Base-by-base conservation (phyloP, 2,888 invertebrate species). In the Tenthredo notha region DNA sequence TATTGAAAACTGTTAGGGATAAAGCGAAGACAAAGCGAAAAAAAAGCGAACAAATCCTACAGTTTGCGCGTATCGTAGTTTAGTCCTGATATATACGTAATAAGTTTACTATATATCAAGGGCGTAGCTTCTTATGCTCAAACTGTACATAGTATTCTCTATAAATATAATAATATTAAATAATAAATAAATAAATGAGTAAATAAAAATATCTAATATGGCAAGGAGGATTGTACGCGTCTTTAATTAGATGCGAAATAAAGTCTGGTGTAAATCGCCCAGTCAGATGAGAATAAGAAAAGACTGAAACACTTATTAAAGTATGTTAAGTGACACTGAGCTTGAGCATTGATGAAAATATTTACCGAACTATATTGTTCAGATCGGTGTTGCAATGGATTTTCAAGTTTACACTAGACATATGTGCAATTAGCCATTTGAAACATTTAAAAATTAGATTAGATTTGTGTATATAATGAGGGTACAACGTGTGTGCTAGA, bases 141-240 rank as follows among this genome's bases (percentile, higher is more conserved):
- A 83, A 83, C 83, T 83, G 83, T 70, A 83, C 25, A 65, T 83
- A 83, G 83, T 83, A 83, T 70, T 83, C 83, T 83, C 67, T 83
- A 70, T 83, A 83, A 29, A 43, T 83, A 83, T 67, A 67, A 74
- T 74, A 54, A 50, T 54, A 50, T 54, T 50, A 47, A 77, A 54
- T 18, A 54, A 80, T 61, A 61, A 21, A 33, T 33, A 33, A 33
- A 33, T 33, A 33, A 33, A 33, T 33, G 4, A 37, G 37, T 25
- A 80, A 50, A 61, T 33, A 80, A 61, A 78, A 54, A 61, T 77
- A 43, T 74, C 29, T 10, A 47, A 43, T 83, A 15, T 67, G 83
- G 83, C 67, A 67, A 67, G n/a, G 47, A 67, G n/a, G 47, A 83
- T 83, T 83, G 83, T 67, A 80, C 61, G 80, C 50, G 25, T 80